Evolutionary conservation across 2,797 vertebrate species (phyloP).

Genomic region (Oryzias sinensis): DNA sequence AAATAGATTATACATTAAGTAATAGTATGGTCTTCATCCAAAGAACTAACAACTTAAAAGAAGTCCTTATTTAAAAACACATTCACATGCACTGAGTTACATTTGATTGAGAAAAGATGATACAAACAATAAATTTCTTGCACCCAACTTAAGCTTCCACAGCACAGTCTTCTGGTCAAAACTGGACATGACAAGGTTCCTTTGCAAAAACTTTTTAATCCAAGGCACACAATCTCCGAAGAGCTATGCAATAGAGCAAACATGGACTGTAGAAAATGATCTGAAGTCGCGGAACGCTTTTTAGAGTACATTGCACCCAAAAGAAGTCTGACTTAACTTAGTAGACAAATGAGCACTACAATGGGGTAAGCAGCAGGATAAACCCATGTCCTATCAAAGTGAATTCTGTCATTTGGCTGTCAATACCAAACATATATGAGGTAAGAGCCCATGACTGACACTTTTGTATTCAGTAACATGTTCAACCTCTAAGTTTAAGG

Average conservation of each 20-base stretch:
- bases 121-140: too few relatives aligned
- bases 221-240: slow-evolving; percentile 64
- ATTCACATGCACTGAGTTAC: too few relatives aligned
- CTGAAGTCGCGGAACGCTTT: slow-evolving; percentile 20
- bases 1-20: too few relatives aligned
- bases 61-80: too few relatives aligned
- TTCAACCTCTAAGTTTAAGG: too few relatives aligned
- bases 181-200: neutral
- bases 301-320: slow-evolving; percentile 23
- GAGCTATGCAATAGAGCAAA: slow-evolving; percentile 20
- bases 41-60: too few relatives aligned
- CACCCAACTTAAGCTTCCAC: slow-evolving; percentile 4
- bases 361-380: slow-evolving; percentile 6
- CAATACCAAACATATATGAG: neutral
- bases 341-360: too few relatives aligned
- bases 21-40: too few relatives aligned
- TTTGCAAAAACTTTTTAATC: slow-evolving; percentile 60
- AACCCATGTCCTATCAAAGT: neutral
- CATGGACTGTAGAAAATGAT: slow-evolving; percentile 28
- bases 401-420: neutral
- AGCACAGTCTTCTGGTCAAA: slow-evolving; percentile 42
- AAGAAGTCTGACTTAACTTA: slow-evolving; percentile 12
- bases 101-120: too few relatives aligned
- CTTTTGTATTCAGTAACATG: too few relatives aligned
- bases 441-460: neutral